These are phyloP conservation scores for Takifugu bimaculatus DNA, from an alignment of 2,113 vertebrate species.

Conservation along the genomic window DNA sequence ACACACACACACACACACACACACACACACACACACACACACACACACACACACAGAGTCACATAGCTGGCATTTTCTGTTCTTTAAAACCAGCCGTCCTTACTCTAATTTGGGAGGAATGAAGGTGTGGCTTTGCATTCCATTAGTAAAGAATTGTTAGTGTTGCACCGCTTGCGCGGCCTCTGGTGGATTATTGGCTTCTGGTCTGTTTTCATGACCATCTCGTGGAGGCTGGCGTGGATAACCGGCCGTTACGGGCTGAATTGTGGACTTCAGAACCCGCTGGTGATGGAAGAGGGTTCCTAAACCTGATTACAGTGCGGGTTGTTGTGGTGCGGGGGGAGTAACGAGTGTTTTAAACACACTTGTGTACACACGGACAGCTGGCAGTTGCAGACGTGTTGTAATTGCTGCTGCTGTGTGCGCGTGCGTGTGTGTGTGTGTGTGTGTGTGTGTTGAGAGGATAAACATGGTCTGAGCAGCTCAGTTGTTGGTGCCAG, in stretches of 20 bases:
- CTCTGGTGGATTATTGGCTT: constrained; percentile 23
- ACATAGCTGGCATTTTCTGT: constrained; percentile 46
- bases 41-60: constrained; percentile 5
- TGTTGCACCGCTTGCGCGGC: constrained; percentile 4
- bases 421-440: no score
- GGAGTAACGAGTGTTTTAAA: not conserved
- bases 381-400: not conserved
- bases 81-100: constrained; percentile 53
- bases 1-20: not conserved
- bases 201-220: constrained; percentile 42
- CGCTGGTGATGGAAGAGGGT: constrained; percentile 51
- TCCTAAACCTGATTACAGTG: constrained; percentile 29
- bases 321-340: constrained; percentile 25
- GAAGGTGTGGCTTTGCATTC: constrained; percentile 58
- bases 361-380: not conserved
- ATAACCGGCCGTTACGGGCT: no score
- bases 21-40: no score
- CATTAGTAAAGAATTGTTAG: constrained; percentile 58
- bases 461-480: not conserved
- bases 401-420: no score
- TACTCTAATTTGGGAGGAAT: constrained; percentile 65
- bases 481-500: constrained; percentile 19
- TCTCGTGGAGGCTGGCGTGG: constrained; percentile 21
- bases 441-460: not conserved
- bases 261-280: constrained; percentile 12